Evolutionary conservation across 2,797 vertebrate species (phyloP).

Genomic region (Tympanoctomys barrerae): DNA sequence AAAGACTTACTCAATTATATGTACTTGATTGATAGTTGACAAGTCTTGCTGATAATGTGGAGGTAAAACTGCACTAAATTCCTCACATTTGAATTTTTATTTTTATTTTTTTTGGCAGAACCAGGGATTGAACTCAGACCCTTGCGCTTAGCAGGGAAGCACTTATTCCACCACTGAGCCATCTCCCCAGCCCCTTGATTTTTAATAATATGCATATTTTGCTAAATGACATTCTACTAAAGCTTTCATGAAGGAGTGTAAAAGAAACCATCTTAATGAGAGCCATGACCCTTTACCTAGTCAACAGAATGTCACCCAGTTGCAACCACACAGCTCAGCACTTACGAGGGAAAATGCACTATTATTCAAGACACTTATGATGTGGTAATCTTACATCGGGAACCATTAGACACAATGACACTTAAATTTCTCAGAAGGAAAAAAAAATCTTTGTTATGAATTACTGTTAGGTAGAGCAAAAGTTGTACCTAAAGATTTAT

Average conservation of each 20-base stretch:
- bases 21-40: constrained; percentile 84
- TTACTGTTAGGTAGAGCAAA: constrained; percentile 69
- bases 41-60: constrained; percentile 68
- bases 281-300: constrained; percentile 67
- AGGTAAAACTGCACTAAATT: constrained; percentile 54
- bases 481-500: constrained; percentile 46
- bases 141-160: too few relatives aligned
- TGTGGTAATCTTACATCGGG: constrained; percentile 73
- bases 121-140: too few relatives aligned
- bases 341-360: constrained; percentile 67
- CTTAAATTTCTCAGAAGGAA: constrained; percentile 63
- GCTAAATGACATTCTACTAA: constrained; percentile 63
- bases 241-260: constrained; percentile 53
- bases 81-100: constrained; percentile 72
- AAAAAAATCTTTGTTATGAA: constrained; percentile 66
- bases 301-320: constrained; percentile 73
- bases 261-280: constrained; percentile 63
- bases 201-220: constrained; percentile 73
- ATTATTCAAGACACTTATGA: constrained; percentile 75
- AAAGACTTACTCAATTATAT: constrained; percentile 85
- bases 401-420: constrained; percentile 79
- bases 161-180: too few relatives aligned
- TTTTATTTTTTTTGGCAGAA: background rate
- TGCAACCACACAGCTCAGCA: constrained; percentile 51
- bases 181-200: background rate